Conservation (phyloP, 1,140 invertebrate genomes). For the Ostrea edulis region DNA sequence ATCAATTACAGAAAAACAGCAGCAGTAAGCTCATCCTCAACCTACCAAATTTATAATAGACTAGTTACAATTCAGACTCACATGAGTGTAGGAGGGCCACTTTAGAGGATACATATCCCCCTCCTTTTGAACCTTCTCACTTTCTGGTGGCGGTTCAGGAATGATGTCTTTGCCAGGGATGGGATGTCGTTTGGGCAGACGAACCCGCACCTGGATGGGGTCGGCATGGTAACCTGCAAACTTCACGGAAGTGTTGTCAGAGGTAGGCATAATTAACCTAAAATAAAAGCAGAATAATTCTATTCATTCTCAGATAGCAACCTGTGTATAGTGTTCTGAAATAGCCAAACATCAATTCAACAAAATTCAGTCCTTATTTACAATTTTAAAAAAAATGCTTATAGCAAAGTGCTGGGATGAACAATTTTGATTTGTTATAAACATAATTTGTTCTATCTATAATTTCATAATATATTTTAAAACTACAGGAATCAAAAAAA, state of each 20-base stretch:
- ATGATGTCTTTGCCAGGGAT: constrained; percentile 29
- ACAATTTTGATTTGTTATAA: no score
- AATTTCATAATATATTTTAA: no score
- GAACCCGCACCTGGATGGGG: constrained; percentile 16
- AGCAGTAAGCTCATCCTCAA: background rate
- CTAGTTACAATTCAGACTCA: constrained; percentile 54
- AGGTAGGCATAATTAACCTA: constrained; percentile 37
- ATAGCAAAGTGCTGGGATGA: no score
- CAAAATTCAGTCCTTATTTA: no score
- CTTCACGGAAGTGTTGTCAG: constrained; percentile 8
- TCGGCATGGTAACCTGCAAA: constrained; percentile 31
- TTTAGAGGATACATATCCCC: constrained; percentile 69
- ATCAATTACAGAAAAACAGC: no score
- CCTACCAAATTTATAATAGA: no score
- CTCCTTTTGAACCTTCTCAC: constrained; percentile 62
- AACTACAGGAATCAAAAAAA: no score
- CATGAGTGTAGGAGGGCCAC: constrained; percentile 69
- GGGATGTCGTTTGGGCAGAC: constrained; percentile 38
- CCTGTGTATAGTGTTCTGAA: no score
- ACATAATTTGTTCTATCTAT: no score
- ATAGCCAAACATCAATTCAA: no score
- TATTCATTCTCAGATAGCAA: no score
- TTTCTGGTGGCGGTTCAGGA: constrained; percentile 16
- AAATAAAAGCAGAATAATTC: background rate
- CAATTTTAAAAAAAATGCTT: no score